Evolutionary conservation across 1,140 invertebrate species (phyloP).

Genomic region (Cotesia typhae): DNA sequence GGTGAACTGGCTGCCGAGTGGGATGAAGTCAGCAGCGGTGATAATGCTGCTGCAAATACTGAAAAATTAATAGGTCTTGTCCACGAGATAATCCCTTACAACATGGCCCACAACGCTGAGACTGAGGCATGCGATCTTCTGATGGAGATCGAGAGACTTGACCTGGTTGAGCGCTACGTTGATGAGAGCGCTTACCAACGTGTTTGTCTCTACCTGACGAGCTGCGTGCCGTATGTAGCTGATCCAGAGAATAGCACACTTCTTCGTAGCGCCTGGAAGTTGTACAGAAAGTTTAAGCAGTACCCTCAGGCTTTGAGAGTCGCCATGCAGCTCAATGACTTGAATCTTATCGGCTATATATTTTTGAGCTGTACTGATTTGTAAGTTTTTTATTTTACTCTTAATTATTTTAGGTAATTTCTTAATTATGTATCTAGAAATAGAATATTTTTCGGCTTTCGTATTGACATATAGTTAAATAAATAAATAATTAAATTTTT

Average conservation of each 20-base stretch:
- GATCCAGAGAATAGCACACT: constrained; percentile 96
- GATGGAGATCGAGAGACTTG: constrained; percentile 96
- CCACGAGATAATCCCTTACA: constrained; percentile 92
- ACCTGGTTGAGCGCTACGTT: constrained; percentile 90
- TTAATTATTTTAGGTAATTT: not conserved
- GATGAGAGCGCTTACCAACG: constrained; percentile 92
- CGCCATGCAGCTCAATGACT: constrained; percentile 95
- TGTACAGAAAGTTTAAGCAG: constrained; percentile 93
- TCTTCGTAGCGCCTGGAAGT: constrained; percentile 83
- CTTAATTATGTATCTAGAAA: no score
- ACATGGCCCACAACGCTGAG: constrained; percentile 99
- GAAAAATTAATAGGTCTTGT: constrained; percentile 79
- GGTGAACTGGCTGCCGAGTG: constrained; percentile 95
- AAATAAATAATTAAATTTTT: constrained; percentile 34
- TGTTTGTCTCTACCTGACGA: constrained; percentile 95
- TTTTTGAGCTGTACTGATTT: constrained; percentile 86
- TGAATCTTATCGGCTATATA: constrained; percentile 83
- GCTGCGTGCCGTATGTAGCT: constrained; percentile 97
- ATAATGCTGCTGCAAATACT: constrained; percentile 70
- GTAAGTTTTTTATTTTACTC: constrained; percentile 69
- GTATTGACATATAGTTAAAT: not conserved
- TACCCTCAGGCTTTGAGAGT: constrained; percentile 92
- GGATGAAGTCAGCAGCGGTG: constrained; percentile 74
- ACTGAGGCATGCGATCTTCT: constrained; percentile 98
- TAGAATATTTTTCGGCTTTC: no score